phyloP scores from a whole-genome alignment of 2,113 vertebrate species.

The Arvicanthis niloticus region DNA sequence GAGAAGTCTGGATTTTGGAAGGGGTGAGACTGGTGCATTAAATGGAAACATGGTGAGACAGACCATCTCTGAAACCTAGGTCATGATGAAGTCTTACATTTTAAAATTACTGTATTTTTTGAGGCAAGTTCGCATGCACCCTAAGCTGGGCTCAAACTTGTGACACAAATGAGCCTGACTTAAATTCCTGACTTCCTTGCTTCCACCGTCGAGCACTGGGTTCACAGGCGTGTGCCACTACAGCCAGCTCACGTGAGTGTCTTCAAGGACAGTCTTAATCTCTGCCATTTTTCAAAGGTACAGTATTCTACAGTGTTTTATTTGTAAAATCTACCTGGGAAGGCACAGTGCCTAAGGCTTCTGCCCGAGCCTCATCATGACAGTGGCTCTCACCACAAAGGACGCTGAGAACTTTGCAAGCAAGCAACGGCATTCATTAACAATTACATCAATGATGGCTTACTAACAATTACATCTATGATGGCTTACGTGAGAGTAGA shows the following conservation, averaged over 20 bases:
- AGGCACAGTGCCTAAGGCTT: neutral
- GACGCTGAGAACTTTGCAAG: neutral
- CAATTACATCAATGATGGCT: neutral
- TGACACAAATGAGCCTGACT: too few species aligned
- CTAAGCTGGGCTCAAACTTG: neutral
- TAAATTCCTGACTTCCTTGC: neutral
- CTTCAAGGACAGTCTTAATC: neutral
- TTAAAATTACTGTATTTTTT: neutral
- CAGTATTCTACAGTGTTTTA: neutral
- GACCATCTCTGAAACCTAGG: constrained; percentile 38
- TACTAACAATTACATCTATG: neutral
- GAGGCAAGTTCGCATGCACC: too few species aligned
- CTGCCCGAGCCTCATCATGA: neutral
- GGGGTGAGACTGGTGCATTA: constrained; percentile 39
- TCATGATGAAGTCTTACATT: constrained; percentile 57
- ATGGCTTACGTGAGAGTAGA: neutral
- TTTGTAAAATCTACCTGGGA: neutral
- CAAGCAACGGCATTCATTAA: neutral
- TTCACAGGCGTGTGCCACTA: too few species aligned
- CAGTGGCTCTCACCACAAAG: neutral
- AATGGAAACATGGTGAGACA: constrained; percentile 1
- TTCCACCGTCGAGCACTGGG: too few species aligned
- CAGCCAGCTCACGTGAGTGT: neutral
- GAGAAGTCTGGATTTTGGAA: neutral
- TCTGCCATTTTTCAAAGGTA: neutral